Conservation (phyloP, 2,113 vertebrate species). For the Plectropomus leopardus region DNA sequence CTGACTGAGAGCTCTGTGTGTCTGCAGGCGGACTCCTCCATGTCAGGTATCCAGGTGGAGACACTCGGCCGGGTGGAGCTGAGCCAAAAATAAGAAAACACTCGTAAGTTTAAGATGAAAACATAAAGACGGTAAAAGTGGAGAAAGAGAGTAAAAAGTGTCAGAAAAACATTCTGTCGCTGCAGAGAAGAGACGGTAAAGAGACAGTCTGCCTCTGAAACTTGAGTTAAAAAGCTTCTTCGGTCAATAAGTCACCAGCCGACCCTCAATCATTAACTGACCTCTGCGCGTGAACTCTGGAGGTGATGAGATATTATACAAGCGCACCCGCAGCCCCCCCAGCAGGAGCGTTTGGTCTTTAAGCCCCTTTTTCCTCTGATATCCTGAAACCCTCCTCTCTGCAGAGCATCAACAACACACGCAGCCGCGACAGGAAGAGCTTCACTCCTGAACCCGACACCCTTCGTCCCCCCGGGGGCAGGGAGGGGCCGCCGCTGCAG, state of each 20-base stretch:
- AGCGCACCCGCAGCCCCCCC: background rate
- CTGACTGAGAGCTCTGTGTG: no score
- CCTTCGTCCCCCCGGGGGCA: background rate
- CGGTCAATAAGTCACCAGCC: conserved; percentile 54
- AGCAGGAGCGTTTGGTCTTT: no score
- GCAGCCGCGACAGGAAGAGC: background rate
- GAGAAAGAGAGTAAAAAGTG: background rate
- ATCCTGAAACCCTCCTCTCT: background rate
- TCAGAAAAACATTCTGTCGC: background rate
- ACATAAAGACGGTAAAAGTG: background rate
- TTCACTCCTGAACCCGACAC: background rate
- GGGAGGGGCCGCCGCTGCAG: no score
- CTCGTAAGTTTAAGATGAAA: background rate
- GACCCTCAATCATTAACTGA: conserved; percentile 60
- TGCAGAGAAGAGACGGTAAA: background rate
- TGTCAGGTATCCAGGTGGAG: background rate
- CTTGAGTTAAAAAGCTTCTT: background rate
- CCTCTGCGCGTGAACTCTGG: background rate
- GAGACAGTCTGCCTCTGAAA: background rate
- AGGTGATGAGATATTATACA: background rate
- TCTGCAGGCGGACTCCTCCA: no score
- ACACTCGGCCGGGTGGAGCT: conserved; percentile 25
- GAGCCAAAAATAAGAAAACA: background rate
- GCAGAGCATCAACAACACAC: background rate
- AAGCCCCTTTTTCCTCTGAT: background rate